phyloP scores from a whole-genome alignment of 2,113 vertebrate genomes.

The Polypterus bichir region DNA sequence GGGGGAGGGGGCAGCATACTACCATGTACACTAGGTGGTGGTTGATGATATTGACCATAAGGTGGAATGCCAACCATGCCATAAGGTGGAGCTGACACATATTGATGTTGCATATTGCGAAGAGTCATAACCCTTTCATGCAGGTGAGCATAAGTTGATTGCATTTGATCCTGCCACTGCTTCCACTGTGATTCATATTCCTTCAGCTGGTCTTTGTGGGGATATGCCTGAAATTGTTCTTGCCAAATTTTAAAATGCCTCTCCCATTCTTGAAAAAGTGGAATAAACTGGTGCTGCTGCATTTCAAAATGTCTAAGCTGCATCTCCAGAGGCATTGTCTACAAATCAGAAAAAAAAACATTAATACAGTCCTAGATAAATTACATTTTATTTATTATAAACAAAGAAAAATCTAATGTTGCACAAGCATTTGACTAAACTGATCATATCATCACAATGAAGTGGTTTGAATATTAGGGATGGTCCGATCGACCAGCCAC shows the following conservation, averaged over 20 bases:
- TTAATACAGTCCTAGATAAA: neutral
- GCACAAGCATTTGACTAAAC: too few species aligned
- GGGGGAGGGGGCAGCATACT: slow-evolving; percentile 25
- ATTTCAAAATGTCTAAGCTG: slow-evolving; percentile 79
- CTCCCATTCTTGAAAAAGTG: slow-evolving; percentile 84
- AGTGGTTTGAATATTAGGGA: too few species aligned
- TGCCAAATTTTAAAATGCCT: slow-evolving; percentile 80
- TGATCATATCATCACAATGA: too few species aligned
- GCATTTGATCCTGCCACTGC: slow-evolving; percentile 95
- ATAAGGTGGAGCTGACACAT: slow-evolving; percentile 35
- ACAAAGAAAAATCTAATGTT: too few species aligned
- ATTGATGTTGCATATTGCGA: slow-evolving; percentile 68
- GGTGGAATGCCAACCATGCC: slow-evolving; percentile 57
- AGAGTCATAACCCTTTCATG: slow-evolving; percentile 74
- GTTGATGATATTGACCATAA: slow-evolving; percentile 50
- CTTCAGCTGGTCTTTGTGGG: slow-evolving; percentile 89
- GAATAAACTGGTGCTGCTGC: slow-evolving; percentile 80
- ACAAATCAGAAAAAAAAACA: slow-evolving; percentile 23
- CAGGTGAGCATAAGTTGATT: slow-evolving; percentile 73
- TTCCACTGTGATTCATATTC: slow-evolving; percentile 94
- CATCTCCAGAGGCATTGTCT: slow-evolving; percentile 80
- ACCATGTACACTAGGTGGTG: slow-evolving; percentile 28
- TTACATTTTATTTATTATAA: too few species aligned
- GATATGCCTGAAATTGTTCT: slow-evolving; percentile 82
- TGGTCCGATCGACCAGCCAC: too few species aligned